Conservation (phyloP, 2,113 vertebrate genomes). For the Aleadryas rufinucha region DNA sequence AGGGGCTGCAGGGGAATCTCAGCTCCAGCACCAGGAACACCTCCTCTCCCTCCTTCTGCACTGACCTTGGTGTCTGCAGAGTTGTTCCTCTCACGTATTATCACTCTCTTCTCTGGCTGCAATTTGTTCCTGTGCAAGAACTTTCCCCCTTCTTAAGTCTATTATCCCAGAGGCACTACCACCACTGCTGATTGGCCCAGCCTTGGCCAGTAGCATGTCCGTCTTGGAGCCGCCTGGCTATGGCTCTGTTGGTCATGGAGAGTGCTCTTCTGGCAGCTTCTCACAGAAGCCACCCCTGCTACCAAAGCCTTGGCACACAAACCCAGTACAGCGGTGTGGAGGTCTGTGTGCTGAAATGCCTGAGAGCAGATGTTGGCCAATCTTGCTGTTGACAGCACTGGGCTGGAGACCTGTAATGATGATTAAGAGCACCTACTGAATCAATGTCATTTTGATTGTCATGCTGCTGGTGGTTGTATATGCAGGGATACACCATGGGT, state of each 20-base stretch:
- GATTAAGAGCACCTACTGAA: background rate
- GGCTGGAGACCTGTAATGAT: background rate
- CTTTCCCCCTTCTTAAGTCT: background rate
- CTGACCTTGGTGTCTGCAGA: background rate
- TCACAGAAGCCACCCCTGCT: background rate
- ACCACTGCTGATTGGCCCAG: background rate
- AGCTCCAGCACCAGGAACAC: background rate
- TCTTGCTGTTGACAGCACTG: background rate
- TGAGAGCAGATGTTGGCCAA: background rate
- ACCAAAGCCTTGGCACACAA: background rate
- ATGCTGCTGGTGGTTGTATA: background rate
- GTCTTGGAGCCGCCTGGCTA: background rate
- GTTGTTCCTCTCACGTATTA: background rate
- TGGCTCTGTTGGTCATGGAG: background rate
- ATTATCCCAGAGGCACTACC: background rate
- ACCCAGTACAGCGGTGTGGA: rapidly evolving
- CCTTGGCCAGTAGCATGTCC: rapidly evolving
- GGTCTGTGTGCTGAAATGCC: background rate
- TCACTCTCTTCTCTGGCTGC: background rate
- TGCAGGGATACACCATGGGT: background rate
- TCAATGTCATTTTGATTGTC: slow-evolving; percentile 14
- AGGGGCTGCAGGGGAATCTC: background rate
- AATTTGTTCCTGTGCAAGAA: background rate
- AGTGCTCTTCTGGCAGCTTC: background rate
- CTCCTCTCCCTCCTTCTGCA: background rate